A percentile compares a stretch with the other conserved stretches of the same genome.
phyloP scores from a whole-genome alignment of 2,888 invertebrate species.

The Cephus sareptanus region DNA sequence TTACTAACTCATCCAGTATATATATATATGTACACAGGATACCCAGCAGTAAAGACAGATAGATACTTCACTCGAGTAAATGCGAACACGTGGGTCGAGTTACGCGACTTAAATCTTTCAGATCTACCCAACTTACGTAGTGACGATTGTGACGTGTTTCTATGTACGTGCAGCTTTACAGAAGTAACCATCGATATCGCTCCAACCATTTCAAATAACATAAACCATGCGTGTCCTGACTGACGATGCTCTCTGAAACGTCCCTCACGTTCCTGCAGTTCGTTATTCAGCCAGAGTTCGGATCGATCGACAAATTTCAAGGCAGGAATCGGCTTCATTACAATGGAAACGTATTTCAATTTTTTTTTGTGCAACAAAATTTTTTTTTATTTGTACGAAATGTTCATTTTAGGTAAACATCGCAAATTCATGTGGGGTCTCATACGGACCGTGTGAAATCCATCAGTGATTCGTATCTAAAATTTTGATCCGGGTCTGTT shows the following conservation, averaged over 20 bases:
- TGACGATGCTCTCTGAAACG: neutral
- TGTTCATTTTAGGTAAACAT: no score
- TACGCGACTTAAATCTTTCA: neutral
- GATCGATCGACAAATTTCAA: neutral
- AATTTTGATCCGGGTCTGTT: no score
- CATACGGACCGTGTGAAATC: no score
- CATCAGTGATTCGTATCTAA: no score
- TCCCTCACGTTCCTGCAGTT: neutral
- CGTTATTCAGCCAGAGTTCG: neutral
- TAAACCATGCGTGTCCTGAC: neutral
- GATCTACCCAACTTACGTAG: neutral
- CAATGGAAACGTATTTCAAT: neutral
- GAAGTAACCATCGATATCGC: neutral
- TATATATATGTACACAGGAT: neutral
- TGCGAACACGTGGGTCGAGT: neutral
- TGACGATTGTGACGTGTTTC: neutral
- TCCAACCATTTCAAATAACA: neutral
- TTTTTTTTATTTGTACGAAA: no score
- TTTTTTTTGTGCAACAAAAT: neutral
- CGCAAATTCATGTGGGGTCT: no score
- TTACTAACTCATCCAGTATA: neutral
- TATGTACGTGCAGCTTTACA: neutral
- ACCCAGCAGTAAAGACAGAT: neutral
- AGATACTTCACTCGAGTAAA: neutral
- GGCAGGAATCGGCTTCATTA: neutral